Conservation (phyloP, 2,113 vertebrate genomes). For the Podiceps cristatus region DNA sequence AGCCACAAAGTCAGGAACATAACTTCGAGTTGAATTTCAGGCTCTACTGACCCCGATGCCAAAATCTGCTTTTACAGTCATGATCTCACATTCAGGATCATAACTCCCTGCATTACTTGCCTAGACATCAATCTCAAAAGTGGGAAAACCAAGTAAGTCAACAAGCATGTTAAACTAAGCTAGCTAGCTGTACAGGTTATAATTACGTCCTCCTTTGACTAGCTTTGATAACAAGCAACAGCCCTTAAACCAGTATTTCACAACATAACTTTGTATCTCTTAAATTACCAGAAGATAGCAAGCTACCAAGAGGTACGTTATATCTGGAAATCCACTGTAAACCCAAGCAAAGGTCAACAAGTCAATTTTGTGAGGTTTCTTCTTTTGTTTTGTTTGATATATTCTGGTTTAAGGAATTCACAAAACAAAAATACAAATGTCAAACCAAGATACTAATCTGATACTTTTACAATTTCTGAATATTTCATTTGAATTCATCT, state of each 20-base stretch:
- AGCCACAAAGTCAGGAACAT: not conserved
- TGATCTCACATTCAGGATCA: not conserved
- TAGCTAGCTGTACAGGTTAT: not conserved
- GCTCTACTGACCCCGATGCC: not conserved
- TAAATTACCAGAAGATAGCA: not conserved
- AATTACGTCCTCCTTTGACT: not conserved
- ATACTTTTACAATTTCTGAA: not conserved
- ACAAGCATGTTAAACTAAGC: not conserved
- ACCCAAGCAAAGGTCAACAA: not conserved
- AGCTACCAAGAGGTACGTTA: not conserved
- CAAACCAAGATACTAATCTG: not conserved
- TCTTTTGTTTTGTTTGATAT: not conserved
- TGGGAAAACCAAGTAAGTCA: not conserved
- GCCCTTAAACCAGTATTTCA: not conserved
- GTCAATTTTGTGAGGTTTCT: not conserved
- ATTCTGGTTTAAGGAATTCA: not conserved
- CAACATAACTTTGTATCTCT: not conserved
- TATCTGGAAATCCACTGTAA: not conserved
- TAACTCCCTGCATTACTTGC: not conserved
- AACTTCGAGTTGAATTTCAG: not conserved
- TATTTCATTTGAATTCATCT: not conserved
- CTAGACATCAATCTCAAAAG: not conserved
- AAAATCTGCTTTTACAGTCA: not conserved
- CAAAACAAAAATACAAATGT: not conserved
- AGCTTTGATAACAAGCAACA: not conserved